Evolutionary conservation across 2,113 vertebrate genomes (phyloP), one percentile per base, ranked within the genome.

Genomic region (Dipodomys spectabilis): DNA sequence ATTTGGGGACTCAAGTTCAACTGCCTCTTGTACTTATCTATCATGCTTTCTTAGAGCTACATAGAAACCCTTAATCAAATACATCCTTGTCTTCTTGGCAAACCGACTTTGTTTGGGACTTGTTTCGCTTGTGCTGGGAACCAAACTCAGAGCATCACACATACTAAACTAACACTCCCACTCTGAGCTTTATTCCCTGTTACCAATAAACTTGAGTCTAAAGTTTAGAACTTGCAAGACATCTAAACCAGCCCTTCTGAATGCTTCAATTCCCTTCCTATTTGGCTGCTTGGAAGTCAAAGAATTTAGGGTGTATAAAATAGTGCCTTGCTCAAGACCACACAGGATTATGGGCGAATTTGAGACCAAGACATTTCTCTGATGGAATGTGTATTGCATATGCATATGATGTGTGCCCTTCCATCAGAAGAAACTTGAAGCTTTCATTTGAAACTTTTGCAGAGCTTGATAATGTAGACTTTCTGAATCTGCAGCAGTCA

Each of bases 401-500:
- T 81, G 28, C 11, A 11, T 53, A 69, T 49, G 20, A 0, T 82
- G 23, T 22, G 75, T 5, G 2, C 19, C 23, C 16, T 64, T 73
- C 74, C 64, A 62, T 53, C 6, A 79, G 57, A 62, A 53, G 35
- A 62, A 88, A 81, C 82, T 16, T 60, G n/a, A 86, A 64, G 19
- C 19, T 88, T 9, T 68, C 65, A 32, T 30, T 82, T 82, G 57
- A 82, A 32, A 69, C 20, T 30, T 78, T 69, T 90, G 44, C 57
- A 73, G 88, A 90, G 57, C 35, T 83, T 74, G 93, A 45, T 30
- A 71, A 84, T 88, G 39, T 65, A 25, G 44, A 72, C 15, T 72
- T 83, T 86, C 39, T 23, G 7, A 90, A 75, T 90, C 77, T 72
- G 11, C 13, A 67, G 4, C 22, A 73, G 23, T 81, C 32, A 57